phyloP scores from a whole-genome alignment of 2,113 vertebrate species.

The Phalacrocorax aristotelis region DNA sequence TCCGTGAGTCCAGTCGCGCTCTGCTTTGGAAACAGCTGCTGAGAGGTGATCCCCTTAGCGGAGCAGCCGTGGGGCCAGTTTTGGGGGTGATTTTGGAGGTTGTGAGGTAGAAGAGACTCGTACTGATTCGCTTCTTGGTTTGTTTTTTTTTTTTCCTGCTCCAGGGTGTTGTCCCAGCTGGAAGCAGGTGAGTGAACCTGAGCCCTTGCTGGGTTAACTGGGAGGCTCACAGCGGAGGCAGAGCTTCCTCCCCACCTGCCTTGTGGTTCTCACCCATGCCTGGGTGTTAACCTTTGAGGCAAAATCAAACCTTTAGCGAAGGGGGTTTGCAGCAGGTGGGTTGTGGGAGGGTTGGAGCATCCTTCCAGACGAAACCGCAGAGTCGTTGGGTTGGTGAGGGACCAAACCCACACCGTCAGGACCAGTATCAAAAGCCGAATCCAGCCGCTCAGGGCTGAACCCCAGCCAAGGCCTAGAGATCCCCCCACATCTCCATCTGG shows the following conservation, averaged over 20 bases:
- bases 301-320: too few species aligned
- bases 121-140: neutral
- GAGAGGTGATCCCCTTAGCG: neutral
- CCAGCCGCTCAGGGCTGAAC: neutral
- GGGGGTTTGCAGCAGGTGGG: neutral
- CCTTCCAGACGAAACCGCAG: neutral
- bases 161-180: neutral
- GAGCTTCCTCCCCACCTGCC: neutral
- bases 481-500: neutral
- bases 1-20: rapidly evolving
- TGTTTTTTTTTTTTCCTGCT: neutral
- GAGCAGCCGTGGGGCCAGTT: rapidly evolving
- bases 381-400: neutral
- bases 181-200: slow-evolving; percentile 20
- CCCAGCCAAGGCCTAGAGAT: neutral
- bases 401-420: neutral
- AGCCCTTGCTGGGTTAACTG: neutral
- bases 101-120: too few species aligned
- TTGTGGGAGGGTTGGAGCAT: too few species aligned
- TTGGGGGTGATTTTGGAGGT: neutral
- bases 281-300: neutral
- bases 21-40: neutral
- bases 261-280: neutral
- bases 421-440: neutral
- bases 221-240: neutral